Evolutionary conservation across 2,113 vertebrate genomes (phyloP), one percentile per base, ranked within the genome.

Genomic region (Cebidichthys violaceus): DNA sequence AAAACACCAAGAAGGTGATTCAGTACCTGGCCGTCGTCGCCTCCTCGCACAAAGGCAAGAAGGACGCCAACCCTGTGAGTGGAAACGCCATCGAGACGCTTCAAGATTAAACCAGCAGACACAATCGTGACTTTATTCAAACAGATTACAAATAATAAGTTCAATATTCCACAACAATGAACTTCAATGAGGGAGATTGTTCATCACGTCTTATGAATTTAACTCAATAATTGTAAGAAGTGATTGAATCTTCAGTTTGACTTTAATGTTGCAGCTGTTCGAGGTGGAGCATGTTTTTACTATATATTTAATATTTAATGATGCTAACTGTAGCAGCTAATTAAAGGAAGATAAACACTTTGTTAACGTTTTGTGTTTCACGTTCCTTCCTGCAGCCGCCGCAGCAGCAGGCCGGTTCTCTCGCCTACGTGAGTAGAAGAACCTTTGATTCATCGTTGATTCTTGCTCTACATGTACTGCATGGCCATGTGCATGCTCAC

Each of bases 1-100:
- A 99, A 86, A 99, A 99, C 82, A 99, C 98, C 86, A 99, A 99
- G 93, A 99, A 99, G 88, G 98, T 99, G 84, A 99, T 99, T 88
- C 98, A 99, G 94, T 99, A 99, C 89, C 93, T 99, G 92, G 98
- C 98, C 0, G 92, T 98, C 33, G 95, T 99, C 24, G 98, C 98
- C 45, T 98, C 98, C 10, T 98, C 98, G 0, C 97, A 99, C 79
- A 99, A 99, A 84, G 97, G 97, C 93, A 99, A 98, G 83, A 95
- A 90, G 62, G 93, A 94, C 1, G 2, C n/a, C 5, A 90, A 80
- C 62, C 88, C 93, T 33, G 94, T 95, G 83, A 95, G 93, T 93
- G 17, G 6, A 11, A 61, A 59, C 33, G 0, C 39, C 66, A 18
- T 66, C 22, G 9, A 27, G 29, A 66, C 11, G 57, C 35, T 43